These are phyloP conservation scores for Cirrhinus mrigala DNA, from an alignment of 2,797 vertebrate species.

Conservation along the genomic window DNA sequence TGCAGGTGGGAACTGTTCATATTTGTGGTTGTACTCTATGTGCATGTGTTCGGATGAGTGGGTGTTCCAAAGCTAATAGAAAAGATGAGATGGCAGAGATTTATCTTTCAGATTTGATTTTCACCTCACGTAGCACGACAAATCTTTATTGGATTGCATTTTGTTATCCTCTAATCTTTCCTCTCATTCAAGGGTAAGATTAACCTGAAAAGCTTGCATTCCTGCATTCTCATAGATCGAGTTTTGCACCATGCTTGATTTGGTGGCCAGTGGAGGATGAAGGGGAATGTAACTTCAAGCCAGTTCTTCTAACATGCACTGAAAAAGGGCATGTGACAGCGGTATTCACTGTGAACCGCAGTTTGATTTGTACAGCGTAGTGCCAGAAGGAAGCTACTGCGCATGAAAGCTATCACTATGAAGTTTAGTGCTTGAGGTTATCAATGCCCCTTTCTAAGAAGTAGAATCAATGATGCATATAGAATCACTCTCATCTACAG, in stretches of 20 bases:
- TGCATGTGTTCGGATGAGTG: conserved; percentile 56
- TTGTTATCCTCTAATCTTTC: conserved; percentile 50
- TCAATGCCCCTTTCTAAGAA: conserved; percentile 24
- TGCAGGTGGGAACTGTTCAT: conserved; percentile 37
- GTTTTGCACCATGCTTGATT: conserved; percentile 18
- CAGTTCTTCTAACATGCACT: neutral
- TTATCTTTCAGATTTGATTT: conserved; percentile 49
- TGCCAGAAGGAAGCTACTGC: neutral
- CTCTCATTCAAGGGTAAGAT: conserved; percentile 46
- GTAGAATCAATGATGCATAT: conserved; percentile 7
- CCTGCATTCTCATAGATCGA: conserved; percentile 6
- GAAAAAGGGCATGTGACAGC: conserved; percentile 19
- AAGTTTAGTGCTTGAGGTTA: conserved; percentile 26
- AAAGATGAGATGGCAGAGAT: conserved; percentile 38
- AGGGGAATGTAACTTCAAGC: conserved; percentile 27
- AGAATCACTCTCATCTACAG: conserved; percentile 20
- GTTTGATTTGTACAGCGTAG: neutral
- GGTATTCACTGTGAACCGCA: neutral
- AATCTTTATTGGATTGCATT: conserved; percentile 55
- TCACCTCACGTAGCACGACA: conserved; percentile 40
- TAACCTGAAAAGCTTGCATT: conserved; percentile 28
- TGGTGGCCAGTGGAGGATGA: neutral
- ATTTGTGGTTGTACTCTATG: conserved; percentile 39
- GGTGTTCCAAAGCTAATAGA: conserved; percentile 33
- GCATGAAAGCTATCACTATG: neutral